Evolutionary conservation across 2,797 vertebrate genomes (phyloP).

Genomic region (Catamblyrhynchus diadema): DNA sequence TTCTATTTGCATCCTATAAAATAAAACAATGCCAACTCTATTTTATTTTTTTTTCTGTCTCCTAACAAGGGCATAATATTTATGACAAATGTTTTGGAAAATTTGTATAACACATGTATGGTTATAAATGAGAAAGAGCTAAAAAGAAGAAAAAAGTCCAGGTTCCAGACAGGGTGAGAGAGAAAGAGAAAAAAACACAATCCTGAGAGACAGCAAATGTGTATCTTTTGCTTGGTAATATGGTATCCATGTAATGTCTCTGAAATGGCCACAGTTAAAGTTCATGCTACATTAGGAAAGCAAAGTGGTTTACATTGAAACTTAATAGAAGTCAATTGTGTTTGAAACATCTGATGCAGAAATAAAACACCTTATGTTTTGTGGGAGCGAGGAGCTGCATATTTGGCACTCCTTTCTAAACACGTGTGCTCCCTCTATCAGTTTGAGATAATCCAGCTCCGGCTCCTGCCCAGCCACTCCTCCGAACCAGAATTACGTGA

Average conservation of each 20-base stretch:
- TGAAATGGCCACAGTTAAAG: conserved; percentile 67
- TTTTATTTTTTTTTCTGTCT: not conserved
- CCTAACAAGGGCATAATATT: conserved; percentile 16
- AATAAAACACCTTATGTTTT: conserved; percentile 67
- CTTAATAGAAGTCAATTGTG: conserved; percentile 78
- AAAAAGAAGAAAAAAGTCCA: not conserved
- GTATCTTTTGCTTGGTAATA: conserved; percentile 32
- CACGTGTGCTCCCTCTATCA: conserved; percentile 60
- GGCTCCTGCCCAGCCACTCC: conserved; percentile 65
- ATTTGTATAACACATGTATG: not conserved
- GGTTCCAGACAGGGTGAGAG: not conserved
- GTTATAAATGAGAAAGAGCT: not conserved
- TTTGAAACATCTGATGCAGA: conserved; percentile 75
- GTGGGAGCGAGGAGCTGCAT: conserved; percentile 56
- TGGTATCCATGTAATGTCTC: conserved; percentile 43
- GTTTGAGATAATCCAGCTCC: conserved; percentile 69
- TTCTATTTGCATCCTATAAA: not conserved
- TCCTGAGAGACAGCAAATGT: not conserved
- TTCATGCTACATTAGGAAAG: conserved; percentile 73
- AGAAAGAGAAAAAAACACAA: not conserved
- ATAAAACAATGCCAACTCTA: not conserved
- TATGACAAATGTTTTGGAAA: not conserved
- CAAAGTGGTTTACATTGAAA: conserved; percentile 77
- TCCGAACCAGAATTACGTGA: conserved; percentile 49
- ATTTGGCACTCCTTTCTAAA: conserved; percentile 56